A percentile compares a stretch with the other conserved stretches of the same genome.
These are phyloP conservation scores for Lasioglossum malachurum DNA, from an alignment of 2,888 invertebrate species.

Conservation along the genomic window DNA sequence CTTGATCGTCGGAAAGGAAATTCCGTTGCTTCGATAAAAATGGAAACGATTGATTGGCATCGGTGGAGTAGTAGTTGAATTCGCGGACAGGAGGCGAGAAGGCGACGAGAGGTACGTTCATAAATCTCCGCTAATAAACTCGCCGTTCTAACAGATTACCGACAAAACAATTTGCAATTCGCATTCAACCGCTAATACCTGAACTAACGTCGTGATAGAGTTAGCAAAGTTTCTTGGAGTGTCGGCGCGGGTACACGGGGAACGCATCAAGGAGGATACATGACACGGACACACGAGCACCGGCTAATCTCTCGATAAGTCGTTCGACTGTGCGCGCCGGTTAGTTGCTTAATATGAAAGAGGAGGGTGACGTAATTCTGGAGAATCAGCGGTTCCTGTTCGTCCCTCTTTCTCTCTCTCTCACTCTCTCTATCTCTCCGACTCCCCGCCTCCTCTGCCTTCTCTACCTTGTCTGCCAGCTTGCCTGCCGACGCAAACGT, in stretches of 20 bases:
- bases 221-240: conserved; percentile 59
- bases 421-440: not conserved
- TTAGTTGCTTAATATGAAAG: conserved; percentile 55
- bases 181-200: conserved; percentile 38
- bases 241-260: conserved; percentile 40
- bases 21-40: not conserved
- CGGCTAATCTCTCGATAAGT: conserved; percentile 61
- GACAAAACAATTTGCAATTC: conserved; percentile 49
- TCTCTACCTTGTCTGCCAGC: not conserved
- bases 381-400: conserved; percentile 48
- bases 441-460: not conserved
- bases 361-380: conserved; percentile 49
- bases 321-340: conserved; percentile 39
- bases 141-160: conserved; percentile 48
- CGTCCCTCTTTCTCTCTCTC: not conserved
- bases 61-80: not conserved
- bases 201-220: conserved; percentile 44
- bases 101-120: not conserved
- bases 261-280: conserved; percentile 30
- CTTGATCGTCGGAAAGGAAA: too few species aligned
- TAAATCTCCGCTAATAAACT: conserved; percentile 30
- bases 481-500: conserved; percentile 33
- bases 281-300: conserved; percentile 47
- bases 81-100: not conserved
- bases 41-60: not conserved